phyloP scores from a whole-genome alignment of 1,140 invertebrate genomes.

The Lepidostoma basale region DNA sequence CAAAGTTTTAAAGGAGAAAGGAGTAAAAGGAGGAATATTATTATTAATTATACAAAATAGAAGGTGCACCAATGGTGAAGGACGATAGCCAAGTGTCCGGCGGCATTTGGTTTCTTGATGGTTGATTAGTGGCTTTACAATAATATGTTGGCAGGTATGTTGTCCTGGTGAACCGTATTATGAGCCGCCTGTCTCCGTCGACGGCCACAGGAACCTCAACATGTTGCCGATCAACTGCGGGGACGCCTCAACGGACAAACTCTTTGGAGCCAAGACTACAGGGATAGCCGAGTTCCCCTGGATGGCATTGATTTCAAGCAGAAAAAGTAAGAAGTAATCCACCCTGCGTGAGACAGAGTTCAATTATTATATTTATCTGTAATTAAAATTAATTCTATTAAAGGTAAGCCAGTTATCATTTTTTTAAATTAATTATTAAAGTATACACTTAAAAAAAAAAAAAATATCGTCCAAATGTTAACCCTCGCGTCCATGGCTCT shows the following conservation, averaged over 20 bases:
- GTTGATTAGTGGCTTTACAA: too few species aligned
- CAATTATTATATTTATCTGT: neutral
- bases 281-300: conserved; percentile 18
- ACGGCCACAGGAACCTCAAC: conserved; percentile 61
- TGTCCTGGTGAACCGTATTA: too few species aligned
- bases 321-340: neutral
- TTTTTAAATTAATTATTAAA: neutral
- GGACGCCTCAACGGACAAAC: conserved; percentile 48
- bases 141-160: too few species aligned
- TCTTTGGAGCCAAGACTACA: conserved; percentile 61
- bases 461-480: too few species aligned
- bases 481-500: too few species aligned
- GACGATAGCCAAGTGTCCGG: too few species aligned
- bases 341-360: too few species aligned
- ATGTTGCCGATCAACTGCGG: conserved; percentile 54
- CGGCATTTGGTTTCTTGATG: too few species aligned
- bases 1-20: too few species aligned
- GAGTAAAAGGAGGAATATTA: too few species aligned
- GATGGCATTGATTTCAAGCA: conserved; percentile 11
- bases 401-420: conserved; percentile 30
- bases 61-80: too few species aligned
- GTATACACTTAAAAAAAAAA: neutral
- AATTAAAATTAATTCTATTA: neutral
- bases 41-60: too few species aligned
- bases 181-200: conserved; percentile 57